phyloP scores from a whole-genome alignment of 2,797 vertebrate genomes.

The Cossypha heuglini region DNA sequence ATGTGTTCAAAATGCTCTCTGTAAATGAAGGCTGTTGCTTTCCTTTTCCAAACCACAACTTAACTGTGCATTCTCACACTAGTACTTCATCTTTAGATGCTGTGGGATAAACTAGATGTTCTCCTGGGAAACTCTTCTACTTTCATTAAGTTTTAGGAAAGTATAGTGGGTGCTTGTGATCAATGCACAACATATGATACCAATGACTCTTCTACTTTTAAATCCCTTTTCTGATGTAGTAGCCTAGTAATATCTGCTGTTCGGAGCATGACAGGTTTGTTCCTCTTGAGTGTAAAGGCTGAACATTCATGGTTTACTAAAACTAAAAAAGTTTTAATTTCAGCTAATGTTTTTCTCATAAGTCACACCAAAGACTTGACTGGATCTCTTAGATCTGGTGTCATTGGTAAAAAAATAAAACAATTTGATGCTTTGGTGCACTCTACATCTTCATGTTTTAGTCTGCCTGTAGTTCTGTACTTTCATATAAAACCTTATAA shows the following conservation, averaged over 20 bases:
- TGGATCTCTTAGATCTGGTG: neutral
- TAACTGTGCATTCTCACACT: neutral
- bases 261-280: constrained; percentile 30
- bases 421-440: neutral
- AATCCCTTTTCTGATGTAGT: constrained; percentile 42
- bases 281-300: constrained; percentile 34
- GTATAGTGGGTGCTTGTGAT: constrained; percentile 6
- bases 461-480: neutral
- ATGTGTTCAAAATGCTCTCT: neutral
- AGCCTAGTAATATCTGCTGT: constrained; percentile 28
- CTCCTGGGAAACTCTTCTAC: neutral
- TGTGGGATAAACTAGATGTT: neutral
- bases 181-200: neutral
- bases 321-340: neutral
- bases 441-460: neutral
- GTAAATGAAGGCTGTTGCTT: neutral
- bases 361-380: neutral
- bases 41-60: neutral
- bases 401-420: neutral
- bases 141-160: constrained; percentile 1
- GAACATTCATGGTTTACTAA: constrained; percentile 6
- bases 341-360: constrained; percentile 12
- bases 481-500: neutral
- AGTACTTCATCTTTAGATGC: neutral
- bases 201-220: constrained; percentile 17